Conservation (phyloP, 1,140 invertebrate species). For the Musca domestica region DNA sequence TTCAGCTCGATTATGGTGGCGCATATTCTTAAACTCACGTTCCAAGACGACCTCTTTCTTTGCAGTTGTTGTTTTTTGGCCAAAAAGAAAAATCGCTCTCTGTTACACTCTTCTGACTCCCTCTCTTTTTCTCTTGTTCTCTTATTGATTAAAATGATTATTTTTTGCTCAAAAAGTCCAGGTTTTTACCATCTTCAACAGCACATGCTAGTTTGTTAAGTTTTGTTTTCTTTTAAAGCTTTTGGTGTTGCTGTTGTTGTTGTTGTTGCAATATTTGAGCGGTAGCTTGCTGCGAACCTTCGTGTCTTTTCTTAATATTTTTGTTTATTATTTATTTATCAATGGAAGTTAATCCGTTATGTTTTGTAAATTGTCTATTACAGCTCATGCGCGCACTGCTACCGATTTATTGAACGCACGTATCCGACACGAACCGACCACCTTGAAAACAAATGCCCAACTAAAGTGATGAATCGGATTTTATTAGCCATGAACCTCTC, state of each 20-base stretch:
- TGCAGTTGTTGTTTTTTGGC: constrained; percentile 9
- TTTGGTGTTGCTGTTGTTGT: neutral
- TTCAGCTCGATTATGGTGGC: constrained; percentile 26
- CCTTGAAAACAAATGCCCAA: constrained; percentile 14
- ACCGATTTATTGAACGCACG: constrained; percentile 17
- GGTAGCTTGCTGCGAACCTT: neutral
- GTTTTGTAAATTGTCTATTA: neutral
- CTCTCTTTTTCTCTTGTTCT: neutral
- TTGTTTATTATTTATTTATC: neutral
- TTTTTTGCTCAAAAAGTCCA: neutral
- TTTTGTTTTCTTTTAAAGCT: no score
- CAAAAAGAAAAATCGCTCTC: neutral
- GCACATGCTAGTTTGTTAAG: neutral
- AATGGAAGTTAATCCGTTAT: constrained; percentile 9
- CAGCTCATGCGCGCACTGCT: constrained; percentile 22
- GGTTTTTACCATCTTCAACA: neutral
- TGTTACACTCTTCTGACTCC: neutral
- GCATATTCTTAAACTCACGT: constrained; percentile 23
- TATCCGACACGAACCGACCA: constrained; percentile 23
- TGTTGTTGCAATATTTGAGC: neutral
- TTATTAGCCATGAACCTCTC: constrained; percentile 13
- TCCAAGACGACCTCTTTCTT: constrained; percentile 24
- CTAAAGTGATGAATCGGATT: constrained; percentile 8
- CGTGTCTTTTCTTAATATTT: constrained; percentile 1
- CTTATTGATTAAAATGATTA: neutral